Evolutionary conservation across 2,797 vertebrate genomes (phyloP), one percentile per base, ranked within the genome.

Genomic region (Alcedo atthis): DNA sequence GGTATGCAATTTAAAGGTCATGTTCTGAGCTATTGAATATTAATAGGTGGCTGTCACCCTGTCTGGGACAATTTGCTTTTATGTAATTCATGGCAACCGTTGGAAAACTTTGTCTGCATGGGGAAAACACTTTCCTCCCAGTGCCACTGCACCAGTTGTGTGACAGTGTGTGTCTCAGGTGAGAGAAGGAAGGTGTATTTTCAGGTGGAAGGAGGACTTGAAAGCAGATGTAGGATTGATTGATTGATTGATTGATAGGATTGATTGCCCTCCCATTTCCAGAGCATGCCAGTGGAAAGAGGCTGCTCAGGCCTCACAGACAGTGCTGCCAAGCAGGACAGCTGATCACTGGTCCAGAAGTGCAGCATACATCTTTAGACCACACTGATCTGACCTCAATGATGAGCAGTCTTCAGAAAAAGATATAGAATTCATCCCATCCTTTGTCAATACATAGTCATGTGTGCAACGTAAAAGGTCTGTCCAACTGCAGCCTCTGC

Each of bases 121-220:
- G 75, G 70, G 64, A n/a, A 69, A 80, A 95, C 66, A 22, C 24
- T 80, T 92, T 79, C 2, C 10, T 79, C 28, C 45, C 77, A 83
- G 13, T 76, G 92, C 89, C n/a, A 17, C n/a, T 25, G 26, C 51
- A 20, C 53, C 95, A 94, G 88, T 90, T 95, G 87, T 85, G 94
- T 46, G 19, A 82, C 84, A 78, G 81, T 75, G 45, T 62, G 74
- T 32, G 49, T 89, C 90, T 63, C 53, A 59, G 81, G 25, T n/a
- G 14, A 83, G 86, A 70, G 93, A 54, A 90, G 66, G 48, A 80
- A 94, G 91, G 80, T 92, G 54, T 85, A 57, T 90, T 85, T 25
- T 77, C 37, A n/a, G 92, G 85, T 94, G 96, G 95, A 94, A 96
- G 71, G 15, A 81, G 49, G 61, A 66, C 87, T 94, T 91, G 84